phyloP scores from a whole-genome alignment of 1,140 invertebrate species.

The Macrobrachium rosenbergii region DNA sequence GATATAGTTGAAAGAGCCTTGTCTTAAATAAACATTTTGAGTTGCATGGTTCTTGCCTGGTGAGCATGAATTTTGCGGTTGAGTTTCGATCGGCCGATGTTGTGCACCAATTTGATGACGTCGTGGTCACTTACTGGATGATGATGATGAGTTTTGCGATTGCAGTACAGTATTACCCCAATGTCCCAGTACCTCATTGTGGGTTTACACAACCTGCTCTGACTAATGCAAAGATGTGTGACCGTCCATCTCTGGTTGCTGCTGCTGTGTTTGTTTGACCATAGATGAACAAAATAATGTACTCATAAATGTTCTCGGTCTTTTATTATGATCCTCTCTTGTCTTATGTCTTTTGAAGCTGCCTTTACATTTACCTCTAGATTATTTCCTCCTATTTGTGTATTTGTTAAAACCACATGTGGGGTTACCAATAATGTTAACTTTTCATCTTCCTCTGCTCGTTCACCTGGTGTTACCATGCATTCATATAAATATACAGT shows the following conservation, averaged over 20 bases:
- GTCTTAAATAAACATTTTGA: no score
- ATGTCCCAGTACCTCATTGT: background rate
- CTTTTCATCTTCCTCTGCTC: no score
- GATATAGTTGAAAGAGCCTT: no score
- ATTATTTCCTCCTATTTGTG: no score
- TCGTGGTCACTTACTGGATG: slow-evolving; percentile 36
- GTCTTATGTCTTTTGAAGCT: background rate
- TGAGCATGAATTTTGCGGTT: slow-evolving; percentile 54
- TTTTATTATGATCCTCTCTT: slow-evolving; percentile 45
- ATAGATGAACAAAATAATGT: slow-evolving; percentile 47
- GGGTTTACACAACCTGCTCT: no score
- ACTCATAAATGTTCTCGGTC: slow-evolving; percentile 24
- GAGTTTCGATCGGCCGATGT: slow-evolving; percentile 57
- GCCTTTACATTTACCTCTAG: no score
- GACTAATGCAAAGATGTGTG: slow-evolving; percentile 8
- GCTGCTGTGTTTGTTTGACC: slow-evolving; percentile 42
- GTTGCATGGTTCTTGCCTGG: slow-evolving; percentile 58
- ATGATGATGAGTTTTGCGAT: background rate
- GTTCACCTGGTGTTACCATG: no score
- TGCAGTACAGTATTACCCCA: slow-evolving; percentile 5
- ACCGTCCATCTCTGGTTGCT: slow-evolving; percentile 44
- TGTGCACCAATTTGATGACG: slow-evolving; percentile 60
- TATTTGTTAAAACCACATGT: no score
- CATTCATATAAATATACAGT: no score
- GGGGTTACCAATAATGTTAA: no score